A percentile compares a stretch with the other conserved stretches of the same genome.
phyloP scores from a whole-genome alignment of 2,797 vertebrate species.

The Amazona ochrocephala region DNA sequence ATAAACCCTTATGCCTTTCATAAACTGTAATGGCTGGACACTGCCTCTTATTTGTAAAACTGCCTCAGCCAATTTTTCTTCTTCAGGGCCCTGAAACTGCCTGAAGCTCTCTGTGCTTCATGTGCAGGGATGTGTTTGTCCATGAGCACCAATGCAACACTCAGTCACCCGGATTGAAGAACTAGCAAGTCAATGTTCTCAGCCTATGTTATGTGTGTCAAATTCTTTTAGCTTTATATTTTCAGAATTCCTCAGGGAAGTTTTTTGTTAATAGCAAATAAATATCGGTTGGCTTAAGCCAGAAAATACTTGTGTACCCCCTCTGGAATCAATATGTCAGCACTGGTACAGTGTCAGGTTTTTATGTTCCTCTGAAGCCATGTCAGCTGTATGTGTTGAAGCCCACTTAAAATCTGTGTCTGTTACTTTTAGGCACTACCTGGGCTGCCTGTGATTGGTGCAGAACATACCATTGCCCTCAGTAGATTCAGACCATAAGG shows the following conservation, averaged over 20 bases:
- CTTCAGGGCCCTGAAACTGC: neutral
- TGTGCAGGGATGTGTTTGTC: neutral
- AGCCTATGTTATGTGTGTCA: neutral
- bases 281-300: neutral
- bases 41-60: neutral
- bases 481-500: neutral
- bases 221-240: neutral
- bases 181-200: neutral
- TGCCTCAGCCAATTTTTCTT: neutral
- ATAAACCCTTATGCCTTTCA: neutral
- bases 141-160: neutral
- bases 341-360: neutral
- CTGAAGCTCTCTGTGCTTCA: neutral
- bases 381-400: neutral
- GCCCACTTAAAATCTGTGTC: neutral
- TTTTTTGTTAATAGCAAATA: neutral
- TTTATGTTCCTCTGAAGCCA: neutral
- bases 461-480: neutral
- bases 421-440: neutral
- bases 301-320: neutral
- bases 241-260: neutral
- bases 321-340: neutral
- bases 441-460: neutral
- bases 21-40: neutral
- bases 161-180: neutral